Evolutionary conservation across 2,113 vertebrate genomes (phyloP).

Genomic region (Daphoenositta chrysoptera): DNA sequence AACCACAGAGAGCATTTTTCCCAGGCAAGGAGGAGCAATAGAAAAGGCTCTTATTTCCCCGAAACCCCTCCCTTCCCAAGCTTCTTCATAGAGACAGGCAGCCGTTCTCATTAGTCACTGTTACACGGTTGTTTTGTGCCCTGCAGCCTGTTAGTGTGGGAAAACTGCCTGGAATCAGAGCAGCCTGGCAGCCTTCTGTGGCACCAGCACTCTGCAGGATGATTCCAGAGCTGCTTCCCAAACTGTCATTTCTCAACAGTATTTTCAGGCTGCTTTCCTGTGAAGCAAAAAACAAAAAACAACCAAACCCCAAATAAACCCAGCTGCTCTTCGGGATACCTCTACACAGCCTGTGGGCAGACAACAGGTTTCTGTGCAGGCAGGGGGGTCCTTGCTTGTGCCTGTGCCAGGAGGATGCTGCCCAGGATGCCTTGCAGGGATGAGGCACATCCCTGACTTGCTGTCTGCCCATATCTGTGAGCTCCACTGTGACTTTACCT

Average conservation of each 20-base stretch:
- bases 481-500: background rate
- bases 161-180: background rate
- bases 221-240: background rate
- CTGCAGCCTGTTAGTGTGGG: background rate
- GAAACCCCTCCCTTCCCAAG: background rate
- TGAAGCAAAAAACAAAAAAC: background rate
- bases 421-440: background rate
- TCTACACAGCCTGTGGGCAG: background rate
- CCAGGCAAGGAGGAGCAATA: background rate
- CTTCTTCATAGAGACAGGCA: background rate
- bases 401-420: background rate
- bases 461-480: background rate
- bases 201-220: background rate
- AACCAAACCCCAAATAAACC: background rate
- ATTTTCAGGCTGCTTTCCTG: background rate
- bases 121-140: background rate
- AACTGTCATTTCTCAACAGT: background rate
- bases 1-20: background rate
- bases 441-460: fast-evolving
- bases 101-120: background rate
- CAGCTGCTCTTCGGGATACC: background rate
- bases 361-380: background rate
- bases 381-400: fast-evolving
- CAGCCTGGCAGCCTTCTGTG: background rate
- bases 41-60: background rate